Base-by-base conservation (phyloP, 2,797 vertebrate genomes). In the Florisuga fusca region DNA sequence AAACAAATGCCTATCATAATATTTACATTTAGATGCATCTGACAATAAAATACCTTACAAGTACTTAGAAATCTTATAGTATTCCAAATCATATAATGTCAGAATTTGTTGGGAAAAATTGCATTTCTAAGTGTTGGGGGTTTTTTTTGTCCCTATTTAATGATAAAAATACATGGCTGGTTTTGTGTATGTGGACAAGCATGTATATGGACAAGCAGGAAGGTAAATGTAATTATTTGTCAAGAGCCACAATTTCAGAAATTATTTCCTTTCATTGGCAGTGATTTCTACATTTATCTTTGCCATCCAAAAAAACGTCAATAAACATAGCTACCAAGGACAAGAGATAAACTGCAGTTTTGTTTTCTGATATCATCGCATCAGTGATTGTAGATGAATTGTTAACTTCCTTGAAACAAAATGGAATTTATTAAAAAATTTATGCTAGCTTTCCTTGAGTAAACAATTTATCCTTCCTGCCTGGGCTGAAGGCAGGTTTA, bases 391-490 rank as follows among this genome's bases (percentile, higher is more conserved):
- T 97, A 98, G 98, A 98, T 98, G 97, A 98, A 98, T 99, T 98
- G 98, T 98, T 97, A 97, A 93, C 95, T 98, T 98, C 98, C 98
- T 98, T 98, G 98, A 97, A 97, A 97, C 96, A 98, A 98, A 99
- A 98, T 98, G 96, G 97, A 98, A 98, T 98, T 99, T 98, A 98
- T 98, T 98, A 98, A 98, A 98, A 99, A 98, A 99, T 98, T 98
- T 98, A 98, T 98, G 98, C 98, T 98, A 98, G 98, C 97, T 98
- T 97, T 98, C 97, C 96, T 97, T 98, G 95, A 94, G 97, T 98
- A 98, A 98, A 98, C 97, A 97, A 96, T 98, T 98, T 98, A 97
- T 97, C 97, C 91, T 97, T 94, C 89, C 82, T 97, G 93, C 93
- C 84, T 97, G 91, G 94, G 79, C 92, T 91, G 94, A 96, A 98